A percentile compares a stretch with the other conserved stretches of the same genome.
These are phyloP conservation scores for Synanthedon tipuliformis DNA, from an alignment of 2,888 invertebrate genomes.

Conservation along the genomic window DNA sequence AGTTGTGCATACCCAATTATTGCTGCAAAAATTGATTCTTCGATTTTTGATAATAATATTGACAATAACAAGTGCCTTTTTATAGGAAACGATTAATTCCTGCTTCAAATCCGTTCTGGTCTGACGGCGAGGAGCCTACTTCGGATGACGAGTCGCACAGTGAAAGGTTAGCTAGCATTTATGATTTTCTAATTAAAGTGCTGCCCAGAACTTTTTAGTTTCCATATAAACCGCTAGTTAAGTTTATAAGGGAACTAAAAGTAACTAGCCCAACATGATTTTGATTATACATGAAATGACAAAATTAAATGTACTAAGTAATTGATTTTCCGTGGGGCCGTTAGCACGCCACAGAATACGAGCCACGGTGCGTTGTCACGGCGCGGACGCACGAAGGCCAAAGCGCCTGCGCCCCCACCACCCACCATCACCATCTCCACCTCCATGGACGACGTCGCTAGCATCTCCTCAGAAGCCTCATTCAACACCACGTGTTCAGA, in stretches of 20 bases:
- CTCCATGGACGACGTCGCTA: constrained; percentile 57
- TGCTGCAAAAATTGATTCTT: too few species aligned
- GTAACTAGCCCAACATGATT: too few species aligned
- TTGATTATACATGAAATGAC: too few species aligned
- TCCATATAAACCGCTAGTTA: too few species aligned
- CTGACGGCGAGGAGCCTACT: constrained; percentile 75
- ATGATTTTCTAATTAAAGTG: too few species aligned
- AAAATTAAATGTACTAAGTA: background rate
- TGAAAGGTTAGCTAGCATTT: constrained; percentile 27
- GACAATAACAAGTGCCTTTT: constrained; percentile 10
- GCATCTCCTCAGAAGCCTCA: constrained; percentile 57
- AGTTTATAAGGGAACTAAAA: too few species aligned
- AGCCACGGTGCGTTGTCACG: constrained; percentile 11
- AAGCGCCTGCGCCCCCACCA: constrained; percentile 78
- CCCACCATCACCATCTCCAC: constrained; percentile 38
- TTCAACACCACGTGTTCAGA: constrained; percentile 56
- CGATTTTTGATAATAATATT: background rate
- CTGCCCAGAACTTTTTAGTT: too few species aligned
- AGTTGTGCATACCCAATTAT: too few species aligned
- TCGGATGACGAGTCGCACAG: constrained; percentile 58
- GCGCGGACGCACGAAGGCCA: constrained; percentile 68
- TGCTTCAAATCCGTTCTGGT: constrained; percentile 80
- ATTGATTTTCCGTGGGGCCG: background rate
- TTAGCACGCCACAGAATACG: too few species aligned
- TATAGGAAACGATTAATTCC: constrained; percentile 61